phyloP scores from a whole-genome alignment of 2,113 vertebrate genomes.

The Cryptotis parvus region DNA sequence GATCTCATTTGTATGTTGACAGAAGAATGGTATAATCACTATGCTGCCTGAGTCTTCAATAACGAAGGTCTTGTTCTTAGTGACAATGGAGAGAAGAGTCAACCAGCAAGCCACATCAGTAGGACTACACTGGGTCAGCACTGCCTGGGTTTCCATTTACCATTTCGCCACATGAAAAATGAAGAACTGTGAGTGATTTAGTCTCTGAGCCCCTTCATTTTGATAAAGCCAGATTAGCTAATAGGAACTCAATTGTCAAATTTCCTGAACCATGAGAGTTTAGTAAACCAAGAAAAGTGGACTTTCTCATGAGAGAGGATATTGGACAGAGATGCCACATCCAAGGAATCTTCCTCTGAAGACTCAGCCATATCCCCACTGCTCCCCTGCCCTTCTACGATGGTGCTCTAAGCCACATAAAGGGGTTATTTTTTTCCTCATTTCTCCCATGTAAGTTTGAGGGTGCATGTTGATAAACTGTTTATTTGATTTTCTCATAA shows the following conservation, averaged over 20 bases:
- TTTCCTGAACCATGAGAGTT: not conserved
- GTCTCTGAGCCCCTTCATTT: no score
- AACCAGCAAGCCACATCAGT: no score
- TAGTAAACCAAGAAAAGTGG: not conserved
- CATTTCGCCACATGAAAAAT: no score
- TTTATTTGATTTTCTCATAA: not conserved
- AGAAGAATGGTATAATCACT: no score
- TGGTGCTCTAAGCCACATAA: not conserved
- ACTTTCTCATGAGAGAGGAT: not conserved
- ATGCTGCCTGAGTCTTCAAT: no score
- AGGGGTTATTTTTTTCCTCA: not conserved
- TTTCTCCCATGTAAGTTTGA: not conserved
- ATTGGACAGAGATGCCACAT: not conserved
- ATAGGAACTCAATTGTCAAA: not conserved
- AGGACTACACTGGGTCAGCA: no score
- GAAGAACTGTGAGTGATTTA: no score
- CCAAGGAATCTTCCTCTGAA: not conserved
- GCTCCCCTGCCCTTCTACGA: not conserved
- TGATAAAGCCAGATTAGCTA: no score
- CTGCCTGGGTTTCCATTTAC: no score
- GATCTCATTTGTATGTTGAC: no score
- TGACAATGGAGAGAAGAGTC: no score
- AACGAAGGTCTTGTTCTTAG: no score
- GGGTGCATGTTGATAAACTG: not conserved
- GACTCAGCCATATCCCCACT: not conserved